A percentile compares a stretch with the other conserved stretches of the same genome.
These are phyloP conservation scores for Hirudo medicinalis DNA, from an alignment of 1,140 invertebrate genomes.

Conservation along the genomic window DNA sequence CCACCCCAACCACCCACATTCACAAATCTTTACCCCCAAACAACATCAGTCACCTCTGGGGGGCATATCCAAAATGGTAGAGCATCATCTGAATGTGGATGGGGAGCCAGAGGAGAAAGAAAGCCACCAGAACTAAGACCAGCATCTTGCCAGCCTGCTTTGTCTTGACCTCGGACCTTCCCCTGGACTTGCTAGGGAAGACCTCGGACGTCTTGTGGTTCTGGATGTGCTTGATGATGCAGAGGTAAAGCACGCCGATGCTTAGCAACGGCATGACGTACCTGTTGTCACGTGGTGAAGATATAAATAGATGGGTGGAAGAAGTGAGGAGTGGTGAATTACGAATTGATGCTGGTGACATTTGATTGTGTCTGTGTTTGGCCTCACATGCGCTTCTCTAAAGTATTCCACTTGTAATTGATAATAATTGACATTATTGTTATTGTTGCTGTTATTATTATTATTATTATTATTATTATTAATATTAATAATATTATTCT, in stretches of 20 bases:
- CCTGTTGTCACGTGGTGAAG: neutral
- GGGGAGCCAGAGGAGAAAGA: conserved; percentile 22
- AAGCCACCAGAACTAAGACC: conserved; percentile 21
- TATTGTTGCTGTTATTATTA: no score
- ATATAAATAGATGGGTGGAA: neutral
- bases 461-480: no score
- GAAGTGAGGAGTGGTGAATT: no score
- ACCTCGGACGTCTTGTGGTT: neutral
- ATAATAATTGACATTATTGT: no score
- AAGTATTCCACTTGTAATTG: no score
- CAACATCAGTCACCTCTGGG: neutral
- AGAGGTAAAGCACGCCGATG: conserved; percentile 18
- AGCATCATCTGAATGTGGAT: conserved; percentile 23
- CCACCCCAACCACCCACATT: no score
- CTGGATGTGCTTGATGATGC: conserved; percentile 19
- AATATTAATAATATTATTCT: no score
- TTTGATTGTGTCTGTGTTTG: no score
- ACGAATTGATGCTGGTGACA: no score
- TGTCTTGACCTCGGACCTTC: conserved; percentile 10
- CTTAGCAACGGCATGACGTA: conserved; percentile 18
- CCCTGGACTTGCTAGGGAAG: neutral
- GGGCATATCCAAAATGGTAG: conserved; percentile 15
- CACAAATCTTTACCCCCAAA: no score
- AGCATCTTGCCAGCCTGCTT: conserved; percentile 19
- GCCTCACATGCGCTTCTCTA: no score